Percentiles rank a stretch among this genome's conserved stretches.
Evolutionary conservation across 2,888 invertebrate genomes (phyloP).

Genomic region (Epinotia demarniana): DNA sequence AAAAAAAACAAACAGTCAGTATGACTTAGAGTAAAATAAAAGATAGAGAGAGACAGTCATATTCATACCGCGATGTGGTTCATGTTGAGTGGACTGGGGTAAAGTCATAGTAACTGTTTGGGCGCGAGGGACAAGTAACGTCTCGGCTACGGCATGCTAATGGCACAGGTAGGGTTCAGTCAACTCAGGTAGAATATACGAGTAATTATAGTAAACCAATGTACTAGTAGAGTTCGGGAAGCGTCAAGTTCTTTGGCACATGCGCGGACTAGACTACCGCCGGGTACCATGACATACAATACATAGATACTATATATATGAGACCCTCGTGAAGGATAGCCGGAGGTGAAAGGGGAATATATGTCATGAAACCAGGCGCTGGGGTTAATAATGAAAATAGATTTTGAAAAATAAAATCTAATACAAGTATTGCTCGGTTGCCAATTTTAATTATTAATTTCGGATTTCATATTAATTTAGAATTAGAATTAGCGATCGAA

Average conservation of each 20-base stretch:
- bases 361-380: constrained; percentile 78
- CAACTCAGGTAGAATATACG: constrained; percentile 64
- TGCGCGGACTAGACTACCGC: constrained; percentile 63
- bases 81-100: constrained; percentile 66
- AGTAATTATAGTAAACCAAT: constrained; percentile 51
- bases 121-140: constrained; percentile 81
- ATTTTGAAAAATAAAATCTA: constrained; percentile 69
- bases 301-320: constrained; percentile 44
- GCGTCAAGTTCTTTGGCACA: constrained; percentile 71
- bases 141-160: constrained; percentile 83
- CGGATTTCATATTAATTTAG: background rate
- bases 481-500: constrained; percentile 71
- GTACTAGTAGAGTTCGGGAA: constrained; percentile 57
- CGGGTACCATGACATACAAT: constrained; percentile 72
- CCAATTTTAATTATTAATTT: constrained; percentile 58
- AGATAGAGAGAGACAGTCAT: constrained; percentile 79
- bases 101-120: constrained; percentile 83
- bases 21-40: constrained; percentile 82
- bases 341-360: constrained; percentile 44
- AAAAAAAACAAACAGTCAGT: constrained; percentile 84
- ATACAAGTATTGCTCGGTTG: constrained; percentile 72
- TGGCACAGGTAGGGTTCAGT: constrained; percentile 67
- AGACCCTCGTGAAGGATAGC: constrained; percentile 36
- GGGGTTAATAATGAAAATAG: constrained; percentile 63
- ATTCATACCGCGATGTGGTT: constrained; percentile 80